Evolutionary conservation across 2,888 invertebrate species (phyloP), one percentile per base, ranked within the genome.

Genomic region (Tenthredo notha): DNA sequence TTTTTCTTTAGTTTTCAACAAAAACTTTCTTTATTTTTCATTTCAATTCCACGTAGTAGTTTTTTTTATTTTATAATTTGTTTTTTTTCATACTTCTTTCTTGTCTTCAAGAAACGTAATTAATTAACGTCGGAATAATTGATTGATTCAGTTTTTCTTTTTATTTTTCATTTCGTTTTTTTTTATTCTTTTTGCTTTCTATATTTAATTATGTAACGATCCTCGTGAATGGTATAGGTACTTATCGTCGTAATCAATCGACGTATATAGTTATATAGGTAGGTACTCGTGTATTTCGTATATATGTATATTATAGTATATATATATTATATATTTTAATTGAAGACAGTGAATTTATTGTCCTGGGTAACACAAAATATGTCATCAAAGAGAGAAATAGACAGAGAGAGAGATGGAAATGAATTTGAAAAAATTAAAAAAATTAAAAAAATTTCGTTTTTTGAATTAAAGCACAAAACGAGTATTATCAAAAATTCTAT

Each of bases 31-130:
- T 54, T 29, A 15, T 50, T 29, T 33, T 33, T 18, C 3, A 15
- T 54, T 77, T 50, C 50, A 29, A 37, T 85, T 67, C 4, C 58
- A 61, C 85, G 72, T 58, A 15, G 74, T 80, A 47, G 84, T 70
- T 85, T 70, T 78, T 54, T 74, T 40, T 29, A 65, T 72, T 74
- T 86, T 67, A 54, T 67, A 67, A 61, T 25, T 72, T 70, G 21
- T 80, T 70, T 84, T 84, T 65, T 84, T 65, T 29, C 2, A 0
- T 54, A n/a, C n/a, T n/a, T 54, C n/a, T 6, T n/a, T 18, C 18
- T n/a, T n/a, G 7, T n/a, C 54, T 7, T 15, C 47, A 4, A 47
- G 15, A 47, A 47, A n/a, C 54, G n/a, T n/a, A n/a, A 54, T 54
- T 54, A 54, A n/a, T 18, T 50, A 50, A 50, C 50, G 50, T 50